phyloP scores from a whole-genome alignment of 1,140 invertebrate species.

The Wasmannia auropunctata region DNA sequence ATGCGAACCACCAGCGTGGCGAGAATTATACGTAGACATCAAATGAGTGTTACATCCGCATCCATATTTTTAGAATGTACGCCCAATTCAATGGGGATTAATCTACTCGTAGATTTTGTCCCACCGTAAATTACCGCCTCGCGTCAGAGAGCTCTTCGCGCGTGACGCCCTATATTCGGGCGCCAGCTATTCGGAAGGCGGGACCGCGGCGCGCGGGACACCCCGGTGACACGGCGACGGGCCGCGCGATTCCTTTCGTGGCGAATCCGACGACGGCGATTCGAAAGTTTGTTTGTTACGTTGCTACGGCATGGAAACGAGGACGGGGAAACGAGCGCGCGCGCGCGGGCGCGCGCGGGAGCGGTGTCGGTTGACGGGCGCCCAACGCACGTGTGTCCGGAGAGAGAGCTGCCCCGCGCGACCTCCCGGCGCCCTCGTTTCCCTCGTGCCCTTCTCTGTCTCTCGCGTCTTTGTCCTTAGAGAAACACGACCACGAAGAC shows the following conservation, averaged over 20 bases:
- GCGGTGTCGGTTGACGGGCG: background rate
- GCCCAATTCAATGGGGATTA: too few relatives aligned
- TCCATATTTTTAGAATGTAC: too few relatives aligned
- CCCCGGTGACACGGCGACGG: background rate
- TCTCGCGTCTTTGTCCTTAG: constrained; percentile 75
- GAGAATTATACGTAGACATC: too few relatives aligned
- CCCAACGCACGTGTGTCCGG: constrained; percentile 27
- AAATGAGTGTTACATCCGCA: too few relatives aligned
- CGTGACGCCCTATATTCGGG: background rate
- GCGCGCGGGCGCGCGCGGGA: too few relatives aligned
- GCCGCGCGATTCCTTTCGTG: constrained; percentile 68
- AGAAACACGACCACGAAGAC: constrained; percentile 78
- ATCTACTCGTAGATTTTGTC: background rate
- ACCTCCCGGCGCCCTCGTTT: constrained; percentile 62
- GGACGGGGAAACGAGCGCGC: constrained; percentile 51
- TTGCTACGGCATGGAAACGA: constrained; percentile 71
- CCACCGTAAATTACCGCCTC: background rate
- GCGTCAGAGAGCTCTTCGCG: background rate
- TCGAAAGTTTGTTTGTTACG: constrained; percentile 72
- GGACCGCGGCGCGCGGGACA: constrained; percentile 55
- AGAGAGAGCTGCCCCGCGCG: too few relatives aligned
- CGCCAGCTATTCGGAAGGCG: background rate
- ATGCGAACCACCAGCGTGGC: too few relatives aligned
- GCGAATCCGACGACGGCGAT: constrained; percentile 68
- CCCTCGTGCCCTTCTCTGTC: constrained; percentile 71